Evolutionary conservation across 2,888 invertebrate genomes (phyloP).

Genomic region (Euclidia mi): DNA sequence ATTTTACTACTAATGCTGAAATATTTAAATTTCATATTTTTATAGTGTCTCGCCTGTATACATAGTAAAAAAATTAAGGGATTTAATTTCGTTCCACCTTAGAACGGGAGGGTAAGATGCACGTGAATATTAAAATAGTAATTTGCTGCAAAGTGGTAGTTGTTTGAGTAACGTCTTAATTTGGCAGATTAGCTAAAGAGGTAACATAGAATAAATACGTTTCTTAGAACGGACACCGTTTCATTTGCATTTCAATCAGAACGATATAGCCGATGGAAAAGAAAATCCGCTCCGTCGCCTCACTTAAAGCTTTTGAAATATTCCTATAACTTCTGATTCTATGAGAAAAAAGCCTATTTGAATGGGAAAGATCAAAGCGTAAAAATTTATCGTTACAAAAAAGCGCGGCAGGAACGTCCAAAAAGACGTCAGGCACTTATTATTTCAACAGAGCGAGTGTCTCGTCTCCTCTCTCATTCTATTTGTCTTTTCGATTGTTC

Average conservation of each 20-base stretch:
- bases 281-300: slow-evolving; percentile 87
- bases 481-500: slow-evolving; percentile 90
- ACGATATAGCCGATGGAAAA: slow-evolving; percentile 87
- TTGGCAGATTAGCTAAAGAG: slow-evolving; percentile 77
- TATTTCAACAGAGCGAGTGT: slow-evolving; percentile 87
- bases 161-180: slow-evolving; percentile 65
- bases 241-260: slow-evolving; percentile 89
- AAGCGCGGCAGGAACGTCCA: slow-evolving; percentile 80
- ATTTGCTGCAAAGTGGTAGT: not conserved
- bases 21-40: slow-evolving; percentile 49
- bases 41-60: slow-evolving; percentile 34
- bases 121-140: slow-evolving; percentile 3
- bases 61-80: slow-evolving; percentile 17
- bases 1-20: slow-evolving; percentile 55
- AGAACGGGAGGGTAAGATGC: slow-evolving; percentile 4
- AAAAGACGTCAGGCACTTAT: slow-evolving; percentile 89
- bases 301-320: slow-evolving; percentile 89
- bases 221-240: slow-evolving; percentile 85
- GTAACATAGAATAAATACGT: slow-evolving; percentile 83
- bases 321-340: slow-evolving; percentile 88
- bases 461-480: slow-evolving; percentile 85
- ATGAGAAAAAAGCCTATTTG: slow-evolving; percentile 88
- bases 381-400: slow-evolving; percentile 88
- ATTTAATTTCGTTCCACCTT: slow-evolving; percentile 20
- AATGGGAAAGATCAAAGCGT: slow-evolving; percentile 89